phyloP scores from a whole-genome alignment of 1,140 invertebrate genomes.

The Polyergus mexicanus region DNA sequence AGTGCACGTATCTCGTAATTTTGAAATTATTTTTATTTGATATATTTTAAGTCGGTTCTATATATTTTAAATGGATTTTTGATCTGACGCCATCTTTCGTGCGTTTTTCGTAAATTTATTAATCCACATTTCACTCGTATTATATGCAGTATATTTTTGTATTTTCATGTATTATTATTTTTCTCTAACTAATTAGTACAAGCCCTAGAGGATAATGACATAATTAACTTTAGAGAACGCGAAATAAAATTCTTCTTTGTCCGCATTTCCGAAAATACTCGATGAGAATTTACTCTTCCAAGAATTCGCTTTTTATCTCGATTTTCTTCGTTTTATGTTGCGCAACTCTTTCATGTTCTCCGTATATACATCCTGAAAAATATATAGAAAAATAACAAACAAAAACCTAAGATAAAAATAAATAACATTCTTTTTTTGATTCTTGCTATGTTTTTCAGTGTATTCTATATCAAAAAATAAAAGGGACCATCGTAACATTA shows the following conservation, averaged over 20 bases:
- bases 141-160: not conserved
- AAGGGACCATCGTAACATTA: not conserved
- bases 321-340: conserved; percentile 16
- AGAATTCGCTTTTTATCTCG: conserved; percentile 12
- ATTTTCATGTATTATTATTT: not conserved
- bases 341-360: conserved; percentile 1
- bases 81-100: not conserved
- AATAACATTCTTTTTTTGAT: not conserved
- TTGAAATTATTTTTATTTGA: not conserved
- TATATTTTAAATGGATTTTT: not conserved
- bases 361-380: conserved; percentile 25
- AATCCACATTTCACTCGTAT: not conserved
- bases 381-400: conserved; percentile 21
- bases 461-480: conserved; percentile 1
- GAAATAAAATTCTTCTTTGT: not conserved
- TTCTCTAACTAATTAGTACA: not conserved
- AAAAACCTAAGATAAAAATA: conserved; percentile 13
- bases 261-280: conserved; percentile 20
- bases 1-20: not conserved
- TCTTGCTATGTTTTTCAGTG: not conserved
- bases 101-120: not conserved
- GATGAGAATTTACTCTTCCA: not conserved
- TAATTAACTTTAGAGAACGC: not conserved
- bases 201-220: not conserved
- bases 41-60: not conserved